These are phyloP conservation scores for Eufriesea mexicana DNA, from an alignment of 1,140 invertebrate species.

Conservation along the genomic window DNA sequence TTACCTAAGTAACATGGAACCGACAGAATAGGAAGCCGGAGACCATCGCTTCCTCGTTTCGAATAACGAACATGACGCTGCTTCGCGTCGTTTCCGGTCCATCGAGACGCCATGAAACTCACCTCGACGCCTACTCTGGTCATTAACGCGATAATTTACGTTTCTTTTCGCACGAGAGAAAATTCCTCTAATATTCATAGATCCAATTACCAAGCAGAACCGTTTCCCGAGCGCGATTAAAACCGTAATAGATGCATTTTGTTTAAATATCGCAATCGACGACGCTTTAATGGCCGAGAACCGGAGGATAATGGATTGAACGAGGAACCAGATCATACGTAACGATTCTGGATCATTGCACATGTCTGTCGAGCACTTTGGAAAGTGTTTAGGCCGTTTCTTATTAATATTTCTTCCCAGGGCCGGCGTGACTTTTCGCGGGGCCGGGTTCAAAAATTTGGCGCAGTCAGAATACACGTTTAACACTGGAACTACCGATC, in stretches of 20 bases:
- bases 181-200: background rate
- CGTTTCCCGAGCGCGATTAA: slow-evolving; percentile 10
- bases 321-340: slow-evolving; percentile 3
- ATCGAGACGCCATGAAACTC: background rate
- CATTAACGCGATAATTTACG: background rate
- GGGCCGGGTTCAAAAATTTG: too few species aligned
- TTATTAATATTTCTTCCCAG: background rate
- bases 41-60: background rate
- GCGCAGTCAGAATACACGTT: too few species aligned
- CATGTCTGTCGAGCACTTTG: background rate
- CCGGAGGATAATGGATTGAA: slow-evolving; percentile 14
- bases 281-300: slow-evolving; percentile 13
- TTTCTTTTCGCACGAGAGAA: background rate
- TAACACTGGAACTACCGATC: too few species aligned
- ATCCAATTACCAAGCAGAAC: background rate
- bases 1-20: too few species aligned
- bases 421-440: too few species aligned
- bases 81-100: background rate
- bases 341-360: background rate
- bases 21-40: too few species aligned
- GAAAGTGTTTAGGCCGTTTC: slow-evolving; percentile 2
- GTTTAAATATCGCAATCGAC: slow-evolving; percentile 10
- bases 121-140: too few species aligned
- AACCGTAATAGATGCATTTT: slow-evolving; percentile 5
- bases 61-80: background rate